A percentile compares a stretch with the other conserved stretches of the same genome.
These are phyloP conservation scores for Nothobranchius furzeri DNA, from an alignment of 2,113 vertebrate species.

Conservation along the genomic window DNA sequence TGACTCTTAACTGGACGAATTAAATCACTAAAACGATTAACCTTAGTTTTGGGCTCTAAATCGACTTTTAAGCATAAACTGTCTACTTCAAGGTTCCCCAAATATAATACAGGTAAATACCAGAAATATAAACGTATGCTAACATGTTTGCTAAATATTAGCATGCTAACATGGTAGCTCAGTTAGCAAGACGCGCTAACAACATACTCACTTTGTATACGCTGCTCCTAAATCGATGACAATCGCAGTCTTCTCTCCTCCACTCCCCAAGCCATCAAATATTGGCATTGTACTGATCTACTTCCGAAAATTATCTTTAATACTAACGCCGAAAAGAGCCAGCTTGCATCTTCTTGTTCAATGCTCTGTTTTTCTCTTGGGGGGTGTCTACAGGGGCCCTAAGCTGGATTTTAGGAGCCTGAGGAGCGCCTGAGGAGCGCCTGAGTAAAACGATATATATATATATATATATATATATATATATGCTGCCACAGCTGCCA, in stretches of 20 bases:
- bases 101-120: neutral
- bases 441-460: too few relatives aligned
- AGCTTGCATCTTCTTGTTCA: conserved; percentile 35
- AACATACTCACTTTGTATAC: conserved; percentile 90
- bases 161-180: conserved; percentile 16
- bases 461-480: too few relatives aligned
- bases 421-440: too few relatives aligned
- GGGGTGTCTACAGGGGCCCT: too few relatives aligned
- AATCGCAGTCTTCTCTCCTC: conserved; percentile 94
- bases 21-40: neutral
- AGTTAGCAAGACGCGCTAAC: conserved; percentile 26
- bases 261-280: conserved; percentile 91
- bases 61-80: neutral
- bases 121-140: neutral
- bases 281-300: conserved; percentile 83
- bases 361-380: too few relatives aligned
- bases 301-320: neutral
- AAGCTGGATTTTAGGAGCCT: too few relatives aligned
- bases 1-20: too few relatives aligned
- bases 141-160: neutral
- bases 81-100: neutral
- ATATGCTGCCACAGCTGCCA: too few relatives aligned
- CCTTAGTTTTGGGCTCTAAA: neutral
- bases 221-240: conserved; percentile 93
- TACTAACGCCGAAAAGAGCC: neutral